Conservation (phyloP, 2,888 invertebrate species). For the Cyrtodaria siliqua region DNA sequence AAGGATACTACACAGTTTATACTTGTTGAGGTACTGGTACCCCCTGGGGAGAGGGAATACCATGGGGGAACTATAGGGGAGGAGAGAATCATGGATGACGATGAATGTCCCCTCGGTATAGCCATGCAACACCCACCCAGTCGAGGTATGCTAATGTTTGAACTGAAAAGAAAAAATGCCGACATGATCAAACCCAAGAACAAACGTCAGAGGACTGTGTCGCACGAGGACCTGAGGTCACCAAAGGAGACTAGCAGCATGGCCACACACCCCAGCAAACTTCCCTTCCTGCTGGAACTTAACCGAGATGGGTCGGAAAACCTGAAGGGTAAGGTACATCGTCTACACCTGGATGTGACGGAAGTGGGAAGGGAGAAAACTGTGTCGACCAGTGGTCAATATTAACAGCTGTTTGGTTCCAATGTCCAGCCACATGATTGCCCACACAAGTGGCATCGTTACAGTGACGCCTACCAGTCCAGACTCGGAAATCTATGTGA, state of each 20-base stretch:
- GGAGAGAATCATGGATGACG: constrained; percentile 98
- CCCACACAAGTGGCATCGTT: constrained; percentile 95
- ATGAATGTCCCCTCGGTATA: constrained; percentile 98
- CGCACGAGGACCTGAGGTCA: constrained; percentile 78
- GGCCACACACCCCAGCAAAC: constrained; percentile 76
- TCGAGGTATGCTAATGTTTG: constrained; percentile 95
- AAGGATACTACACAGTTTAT: constrained; percentile 97
- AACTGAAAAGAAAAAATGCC: constrained; percentile 96
- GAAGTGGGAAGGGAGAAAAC: constrained; percentile 91
- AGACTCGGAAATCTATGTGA: constrained; percentile 97
- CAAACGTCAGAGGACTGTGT: constrained; percentile 73
- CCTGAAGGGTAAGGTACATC: constrained; percentile 87
- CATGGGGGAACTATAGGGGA: constrained; percentile 84
- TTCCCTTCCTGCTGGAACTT: constrained; percentile 92
- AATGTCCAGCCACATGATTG: constrained; percentile 97
- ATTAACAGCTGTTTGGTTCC: constrained; percentile 90
- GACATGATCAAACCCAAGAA: constrained; percentile 92
- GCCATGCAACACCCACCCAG: constrained; percentile 83
- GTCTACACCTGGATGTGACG: constrained; percentile 89
- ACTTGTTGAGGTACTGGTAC: constrained; percentile 93
- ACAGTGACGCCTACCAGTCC: constrained; percentile 96
- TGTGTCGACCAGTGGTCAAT: constrained; percentile 73
- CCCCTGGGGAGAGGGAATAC: constrained; percentile 79
- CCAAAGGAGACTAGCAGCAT: constrained; percentile 67
- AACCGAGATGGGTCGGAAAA: constrained; percentile 89